Percentiles rank a stretch among this genome's conserved stretches.
These are phyloP conservation scores for Atlantisia rogersi DNA, from an alignment of 2,113 vertebrate genomes.

Conservation along the genomic window DNA sequence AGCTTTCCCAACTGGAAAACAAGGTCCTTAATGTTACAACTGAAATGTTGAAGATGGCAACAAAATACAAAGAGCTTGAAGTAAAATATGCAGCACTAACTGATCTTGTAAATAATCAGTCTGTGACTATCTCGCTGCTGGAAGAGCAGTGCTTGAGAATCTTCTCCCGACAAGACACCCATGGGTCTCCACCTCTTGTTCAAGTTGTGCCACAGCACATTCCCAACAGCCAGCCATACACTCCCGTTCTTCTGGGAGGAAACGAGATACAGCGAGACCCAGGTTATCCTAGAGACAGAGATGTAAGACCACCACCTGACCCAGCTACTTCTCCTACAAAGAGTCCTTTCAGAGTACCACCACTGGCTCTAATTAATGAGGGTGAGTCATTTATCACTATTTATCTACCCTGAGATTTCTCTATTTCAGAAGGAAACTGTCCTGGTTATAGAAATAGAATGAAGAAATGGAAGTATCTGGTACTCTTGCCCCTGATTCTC, in stretches of 20 bases:
- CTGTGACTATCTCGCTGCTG: slow-evolving; percentile 85
- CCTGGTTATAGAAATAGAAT: accelerated
- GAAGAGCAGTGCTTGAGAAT: slow-evolving; percentile 92
- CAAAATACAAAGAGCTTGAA: slow-evolving; percentile 92
- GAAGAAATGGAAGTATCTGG: background rate
- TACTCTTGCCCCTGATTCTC: background rate
- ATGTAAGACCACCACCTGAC: slow-evolving; percentile 78
- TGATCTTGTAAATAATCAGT: slow-evolving; percentile 95
- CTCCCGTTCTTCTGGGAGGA: slow-evolving; percentile 71
- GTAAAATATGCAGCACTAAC: slow-evolving; percentile 86
- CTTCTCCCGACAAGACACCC: slow-evolving; percentile 83
- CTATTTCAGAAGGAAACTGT: background rate
- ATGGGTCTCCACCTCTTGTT: slow-evolving; percentile 88
- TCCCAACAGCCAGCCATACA: slow-evolving; percentile 85
- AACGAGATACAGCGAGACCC: slow-evolving; percentile 96
- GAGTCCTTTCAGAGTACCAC: slow-evolving; percentile 81
- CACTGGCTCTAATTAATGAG: slow-evolving; percentile 88
- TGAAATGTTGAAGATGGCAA: slow-evolving; percentile 92
- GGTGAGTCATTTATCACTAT: slow-evolving; percentile 71
- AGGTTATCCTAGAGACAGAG: slow-evolving; percentile 83
- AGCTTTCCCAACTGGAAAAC: slow-evolving; percentile 94
- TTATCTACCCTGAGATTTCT: background rate
- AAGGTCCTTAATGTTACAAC: slow-evolving; percentile 95
- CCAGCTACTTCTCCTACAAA: slow-evolving; percentile 83
- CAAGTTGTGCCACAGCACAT: slow-evolving; percentile 92